Evolutionary conservation across 2,888 invertebrate genomes (phyloP), one percentile per base, ranked within the genome.

Genomic region (Drosophila meridiana): DNA sequence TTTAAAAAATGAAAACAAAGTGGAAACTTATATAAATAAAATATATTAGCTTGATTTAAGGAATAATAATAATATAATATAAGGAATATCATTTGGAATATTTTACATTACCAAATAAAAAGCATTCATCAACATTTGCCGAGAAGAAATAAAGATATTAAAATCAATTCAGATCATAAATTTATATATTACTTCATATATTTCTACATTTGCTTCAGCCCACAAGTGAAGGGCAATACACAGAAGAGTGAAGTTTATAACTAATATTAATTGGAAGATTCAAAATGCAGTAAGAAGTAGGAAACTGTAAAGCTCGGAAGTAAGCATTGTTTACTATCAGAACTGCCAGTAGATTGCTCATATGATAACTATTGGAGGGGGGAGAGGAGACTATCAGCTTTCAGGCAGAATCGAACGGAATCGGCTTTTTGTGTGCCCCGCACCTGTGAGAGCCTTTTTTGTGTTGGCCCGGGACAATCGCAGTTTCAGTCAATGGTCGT

Each of bases 401-500:
- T 56, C 11, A 13, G 47, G 45, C 47, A 47, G 70, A 57, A 68
- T 63, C 53, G 48, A 58, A 43, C 36, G 58, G 71, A 68, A 58
- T 70, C 58, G 55, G 36, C 38, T 64, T 58, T 45, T 73, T 73
- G 53, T 56, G 56, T 60, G 38, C 57, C 53, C 63, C 60, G 81
- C 78, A 77, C 65, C 63, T 66, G 81, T 59, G 52, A 40, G 42
- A 32, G 53, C 30, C 32, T 52, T 60, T 43, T 59, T 53, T 61
- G 71, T 34, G 14, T 48, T 34, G 34, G 53, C 14, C 26, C 57
- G 55, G 50, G 55, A 73, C 74, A 73, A 61, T 58, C 68, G 79
- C 40, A 40, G 53, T 26, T 38, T 32, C 43, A 42, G 53, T 73
- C 59, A 50, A 56, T 53, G 48, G 70, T 83, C 82, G 84, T 72